These are phyloP conservation scores for Cyanoderma ruficeps DNA, from an alignment of 2,113 vertebrate species.

Conservation along the genomic window DNA sequence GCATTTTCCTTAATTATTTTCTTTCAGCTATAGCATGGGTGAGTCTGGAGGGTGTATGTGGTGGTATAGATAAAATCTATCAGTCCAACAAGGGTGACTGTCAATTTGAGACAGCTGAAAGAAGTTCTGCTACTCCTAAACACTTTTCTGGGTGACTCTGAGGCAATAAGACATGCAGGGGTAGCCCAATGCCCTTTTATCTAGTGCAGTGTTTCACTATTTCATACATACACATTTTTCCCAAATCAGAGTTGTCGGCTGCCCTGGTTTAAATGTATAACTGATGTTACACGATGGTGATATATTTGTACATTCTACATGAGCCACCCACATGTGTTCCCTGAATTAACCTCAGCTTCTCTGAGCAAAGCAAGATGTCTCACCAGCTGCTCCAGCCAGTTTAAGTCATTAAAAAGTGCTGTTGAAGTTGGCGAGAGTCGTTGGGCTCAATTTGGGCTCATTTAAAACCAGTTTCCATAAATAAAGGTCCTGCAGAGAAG, in stretches of 20 bases:
- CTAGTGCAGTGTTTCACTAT: not conserved
- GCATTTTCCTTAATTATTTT: not conserved
- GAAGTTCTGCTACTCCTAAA: not conserved
- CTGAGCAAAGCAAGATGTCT: not conserved
- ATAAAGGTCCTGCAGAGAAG: not conserved
- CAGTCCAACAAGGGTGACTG: not conserved
- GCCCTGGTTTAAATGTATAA: not conserved
- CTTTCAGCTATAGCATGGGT: not conserved
- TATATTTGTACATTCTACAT: fast-evolving
- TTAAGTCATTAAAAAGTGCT: slow-evolving; percentile 31
- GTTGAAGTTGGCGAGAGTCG: not conserved
- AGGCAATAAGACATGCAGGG: not conserved
- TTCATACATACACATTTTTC: not conserved
- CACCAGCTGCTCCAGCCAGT: slow-evolving; percentile 7
- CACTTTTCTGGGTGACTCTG: not conserved
- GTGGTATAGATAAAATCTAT: not conserved
- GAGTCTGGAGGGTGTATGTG: not conserved
- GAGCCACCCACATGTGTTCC: not conserved
- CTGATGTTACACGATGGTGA: not conserved
- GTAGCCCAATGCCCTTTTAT: not conserved
- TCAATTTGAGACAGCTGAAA: not conserved
- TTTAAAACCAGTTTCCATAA: slow-evolving; percentile 18
- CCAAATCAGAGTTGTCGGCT: not conserved
- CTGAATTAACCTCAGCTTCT: slow-evolving; percentile 11
- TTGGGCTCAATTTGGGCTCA: not conserved